Evolutionary conservation across 2,113 vertebrate genomes (phyloP).

Genomic region (Pitta sordida): DNA sequence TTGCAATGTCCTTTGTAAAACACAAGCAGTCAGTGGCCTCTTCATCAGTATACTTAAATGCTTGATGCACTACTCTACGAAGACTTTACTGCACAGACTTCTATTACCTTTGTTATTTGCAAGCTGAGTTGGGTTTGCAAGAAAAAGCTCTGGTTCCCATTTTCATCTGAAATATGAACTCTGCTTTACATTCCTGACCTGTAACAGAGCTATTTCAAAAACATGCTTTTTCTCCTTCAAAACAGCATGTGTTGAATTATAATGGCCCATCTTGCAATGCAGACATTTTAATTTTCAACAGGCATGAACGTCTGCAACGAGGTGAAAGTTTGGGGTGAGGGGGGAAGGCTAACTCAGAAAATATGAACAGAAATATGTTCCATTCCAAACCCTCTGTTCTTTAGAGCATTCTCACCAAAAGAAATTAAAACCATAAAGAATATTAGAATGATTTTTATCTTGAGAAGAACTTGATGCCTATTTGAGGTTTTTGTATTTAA

Average conservation of each 20-base stretch:
- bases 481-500: not conserved
- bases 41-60: not conserved
- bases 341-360: slow-evolving; percentile 5
- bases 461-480: not conserved
- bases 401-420: not conserved
- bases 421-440: slow-evolving; percentile 22
- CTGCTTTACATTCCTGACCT: slow-evolving; percentile 46
- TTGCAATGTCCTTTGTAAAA: not conserved
- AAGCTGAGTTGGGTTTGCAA: not conserved
- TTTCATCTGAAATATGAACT: slow-evolving; percentile 55
- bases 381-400: not conserved
- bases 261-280: slow-evolving; percentile 26
- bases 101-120: not conserved
- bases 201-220: slow-evolving; percentile 47
- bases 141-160: slow-evolving; percentile 23
- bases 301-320: slow-evolving; percentile 18
- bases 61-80: not conserved
- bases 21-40: not conserved
- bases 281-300: slow-evolving; percentile 57
- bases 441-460: not conserved
- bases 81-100: not conserved
- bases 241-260: slow-evolving; percentile 59
- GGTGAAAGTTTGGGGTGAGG: slow-evolving; percentile 5
- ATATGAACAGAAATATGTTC: slow-evolving; percentile 11
- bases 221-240: slow-evolving; percentile 33